phyloP scores from a whole-genome alignment of 2,113 vertebrate species.

The Regulus satrapa region DNA sequence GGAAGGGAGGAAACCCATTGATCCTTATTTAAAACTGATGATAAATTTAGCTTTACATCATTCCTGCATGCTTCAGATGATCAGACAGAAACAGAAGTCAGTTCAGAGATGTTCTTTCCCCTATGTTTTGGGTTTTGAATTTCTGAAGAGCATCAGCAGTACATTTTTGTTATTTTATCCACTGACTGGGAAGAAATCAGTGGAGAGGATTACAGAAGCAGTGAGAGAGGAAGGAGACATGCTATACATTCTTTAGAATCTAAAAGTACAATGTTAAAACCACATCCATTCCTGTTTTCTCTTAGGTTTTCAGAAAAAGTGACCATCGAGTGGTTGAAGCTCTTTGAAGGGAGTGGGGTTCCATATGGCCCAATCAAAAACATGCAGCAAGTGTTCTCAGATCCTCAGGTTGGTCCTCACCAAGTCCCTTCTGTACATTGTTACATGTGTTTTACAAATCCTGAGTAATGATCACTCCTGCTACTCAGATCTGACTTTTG shows the following conservation, averaged over 20 bases:
- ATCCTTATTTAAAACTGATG: constrained; percentile 34
- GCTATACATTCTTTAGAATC: background rate
- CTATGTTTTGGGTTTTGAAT: background rate
- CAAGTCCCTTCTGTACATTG: background rate
- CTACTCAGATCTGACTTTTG: background rate
- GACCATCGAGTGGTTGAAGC: constrained; percentile 82
- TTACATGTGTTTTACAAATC: background rate
- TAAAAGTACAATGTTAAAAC: constrained; percentile 18
- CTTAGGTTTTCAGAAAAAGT: constrained; percentile 83
- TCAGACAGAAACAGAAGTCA: constrained; percentile 32
- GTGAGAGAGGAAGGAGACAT: background rate
- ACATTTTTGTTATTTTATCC: constrained; percentile 28
- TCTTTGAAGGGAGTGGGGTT: constrained; percentile 86
- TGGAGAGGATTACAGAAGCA: background rate
- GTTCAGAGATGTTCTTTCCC: background rate
- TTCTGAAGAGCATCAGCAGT: constrained; percentile 39
- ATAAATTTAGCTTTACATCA: constrained; percentile 53
- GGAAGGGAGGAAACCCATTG: constrained; percentile 36
- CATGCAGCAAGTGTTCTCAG: constrained; percentile 87
- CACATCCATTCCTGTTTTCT: constrained; percentile 48
- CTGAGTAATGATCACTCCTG: background rate
- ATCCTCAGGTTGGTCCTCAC: constrained; percentile 84
- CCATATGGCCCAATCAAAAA: constrained; percentile 92
- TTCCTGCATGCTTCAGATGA: constrained; percentile 20
- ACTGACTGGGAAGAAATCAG: constrained; percentile 21